These are phyloP conservation scores for Sinosuthora webbiana DNA, from an alignment of 2,113 vertebrate species.

Conservation along the genomic window DNA sequence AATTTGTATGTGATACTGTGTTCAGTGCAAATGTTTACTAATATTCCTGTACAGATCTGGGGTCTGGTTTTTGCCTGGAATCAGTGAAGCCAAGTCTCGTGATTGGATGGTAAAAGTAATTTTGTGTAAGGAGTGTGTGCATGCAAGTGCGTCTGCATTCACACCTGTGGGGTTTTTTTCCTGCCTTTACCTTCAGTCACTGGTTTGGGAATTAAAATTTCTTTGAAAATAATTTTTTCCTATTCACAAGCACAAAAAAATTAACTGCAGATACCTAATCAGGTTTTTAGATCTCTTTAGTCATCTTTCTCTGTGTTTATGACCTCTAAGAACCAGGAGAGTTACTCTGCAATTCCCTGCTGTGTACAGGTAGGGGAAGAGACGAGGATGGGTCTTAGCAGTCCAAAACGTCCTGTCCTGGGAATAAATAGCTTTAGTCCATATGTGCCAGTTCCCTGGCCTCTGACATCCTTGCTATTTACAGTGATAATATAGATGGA, in stretches of 20 bases:
- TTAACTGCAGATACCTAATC: background rate
- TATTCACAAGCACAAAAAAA: background rate
- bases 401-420: background rate
- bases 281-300: background rate
- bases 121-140: background rate
- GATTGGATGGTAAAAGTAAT: background rate
- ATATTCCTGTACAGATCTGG: background rate
- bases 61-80: background rate
- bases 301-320: background rate
- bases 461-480: background rate
- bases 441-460: background rate
- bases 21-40: background rate
- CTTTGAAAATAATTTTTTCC: background rate
- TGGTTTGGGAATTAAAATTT: background rate
- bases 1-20: background rate
- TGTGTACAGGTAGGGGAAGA: background rate
- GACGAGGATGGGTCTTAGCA: background rate
- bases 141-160: background rate
- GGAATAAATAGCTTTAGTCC: background rate
- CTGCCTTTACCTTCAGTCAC: background rate
- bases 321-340: background rate
- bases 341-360: background rate
- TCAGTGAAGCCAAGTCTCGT: background rate
- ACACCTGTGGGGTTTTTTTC: rapidly evolving
- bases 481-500: rapidly evolving